Conservation (phyloP, 2,888 invertebrate species). For the Anthophora plumipes region DNA sequence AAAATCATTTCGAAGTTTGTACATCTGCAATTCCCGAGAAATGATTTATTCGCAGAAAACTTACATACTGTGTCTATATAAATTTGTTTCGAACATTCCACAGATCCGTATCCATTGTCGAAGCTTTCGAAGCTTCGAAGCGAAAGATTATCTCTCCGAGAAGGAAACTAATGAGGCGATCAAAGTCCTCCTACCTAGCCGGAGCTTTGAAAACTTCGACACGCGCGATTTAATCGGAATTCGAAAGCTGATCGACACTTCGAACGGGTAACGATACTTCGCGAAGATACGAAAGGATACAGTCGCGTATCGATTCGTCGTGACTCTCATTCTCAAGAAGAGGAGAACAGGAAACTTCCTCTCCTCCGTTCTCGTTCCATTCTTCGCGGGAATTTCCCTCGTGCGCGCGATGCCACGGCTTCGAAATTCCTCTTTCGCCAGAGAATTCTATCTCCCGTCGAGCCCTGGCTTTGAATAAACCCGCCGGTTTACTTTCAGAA, state of each 20-base stretch:
- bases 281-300: slow-evolving; percentile 2
- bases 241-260: slow-evolving; percentile 13
- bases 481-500: slow-evolving; percentile 27
- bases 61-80: not conserved
- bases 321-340: not conserved
- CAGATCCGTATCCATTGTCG: not conserved
- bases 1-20: no score
- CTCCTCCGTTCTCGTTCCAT: slow-evolving; percentile 14
- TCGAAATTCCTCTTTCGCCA: slow-evolving; percentile 38
- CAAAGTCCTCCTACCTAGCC: not conserved
- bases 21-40: no score
- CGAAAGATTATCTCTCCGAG: not conserved
- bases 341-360: not conserved
- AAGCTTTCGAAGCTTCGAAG: not conserved
- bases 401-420: slow-evolving; percentile 25
- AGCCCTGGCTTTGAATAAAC: slow-evolving; percentile 32
- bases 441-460: slow-evolving; percentile 29
- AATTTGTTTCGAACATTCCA: not conserved
- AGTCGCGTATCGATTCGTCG: slow-evolving; percentile 46
- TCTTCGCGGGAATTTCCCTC: slow-evolving; percentile 39
- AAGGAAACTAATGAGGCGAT: not conserved
- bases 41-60: not conserved
- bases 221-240: slow-evolving; percentile 45
- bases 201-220: not conserved
- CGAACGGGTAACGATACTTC: slow-evolving; percentile 16